These are phyloP conservation scores for Saguinus midas DNA, from an alignment of 2,113 vertebrate species.

Conservation along the genomic window DNA sequence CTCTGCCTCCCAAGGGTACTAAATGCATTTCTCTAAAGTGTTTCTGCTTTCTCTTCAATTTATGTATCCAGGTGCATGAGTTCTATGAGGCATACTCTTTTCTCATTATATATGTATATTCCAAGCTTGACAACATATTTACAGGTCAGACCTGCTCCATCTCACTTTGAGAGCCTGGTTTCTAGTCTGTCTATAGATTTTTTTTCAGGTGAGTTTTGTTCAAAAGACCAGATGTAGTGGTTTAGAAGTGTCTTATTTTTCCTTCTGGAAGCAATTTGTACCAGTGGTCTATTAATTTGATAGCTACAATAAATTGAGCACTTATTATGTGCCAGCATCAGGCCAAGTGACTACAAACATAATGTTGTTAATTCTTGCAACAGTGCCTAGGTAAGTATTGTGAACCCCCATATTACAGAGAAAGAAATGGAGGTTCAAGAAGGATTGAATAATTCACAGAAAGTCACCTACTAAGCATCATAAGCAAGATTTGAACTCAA, in stretches of 20 bases:
- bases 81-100: not conserved
- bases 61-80: not conserved
- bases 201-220: not conserved
- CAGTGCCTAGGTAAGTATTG: not conserved
- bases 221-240: not conserved
- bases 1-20: constrained; percentile 43
- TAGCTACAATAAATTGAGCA: not conserved
- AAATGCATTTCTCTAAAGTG: constrained; percentile 37
- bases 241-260: constrained; percentile 33
- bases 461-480: not conserved
- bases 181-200: not conserved
- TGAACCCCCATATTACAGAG: not conserved
- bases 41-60: constrained; percentile 28
- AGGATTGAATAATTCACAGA: not conserved
- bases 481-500: not conserved
- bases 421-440: not conserved
- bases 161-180: not conserved
- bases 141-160: not conserved
- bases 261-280: not conserved
- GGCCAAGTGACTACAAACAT: not conserved
- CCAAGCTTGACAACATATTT: not conserved
- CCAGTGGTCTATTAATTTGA: not conserved
- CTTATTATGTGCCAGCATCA: not conserved
- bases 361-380: not conserved
- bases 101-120: not conserved